A percentile compares a stretch with the other conserved stretches of the same genome.
These are phyloP conservation scores for Episyrphus balteatus DNA, from an alignment of 1,140 invertebrate species.

Conservation along the genomic window DNA sequence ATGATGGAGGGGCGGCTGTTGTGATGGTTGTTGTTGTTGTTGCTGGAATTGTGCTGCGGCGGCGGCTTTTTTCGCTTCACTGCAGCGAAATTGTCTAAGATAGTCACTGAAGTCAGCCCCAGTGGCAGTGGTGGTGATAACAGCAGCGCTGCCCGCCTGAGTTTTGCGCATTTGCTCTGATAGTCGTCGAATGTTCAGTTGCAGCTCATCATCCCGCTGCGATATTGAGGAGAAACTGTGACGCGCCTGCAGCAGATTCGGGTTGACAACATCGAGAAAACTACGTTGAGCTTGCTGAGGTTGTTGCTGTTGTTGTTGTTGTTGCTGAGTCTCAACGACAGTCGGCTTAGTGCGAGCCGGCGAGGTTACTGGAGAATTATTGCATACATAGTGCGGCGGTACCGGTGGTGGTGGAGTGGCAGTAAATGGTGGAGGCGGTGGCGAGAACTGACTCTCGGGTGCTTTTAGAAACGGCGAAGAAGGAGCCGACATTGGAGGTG, in stretches of 20 bases:
- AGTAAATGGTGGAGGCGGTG: constrained; percentile 1
- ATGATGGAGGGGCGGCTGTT: constrained; percentile 6
- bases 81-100: constrained; percentile 5
- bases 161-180: constrained; percentile 24
- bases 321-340: neutral
- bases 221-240: constrained; percentile 29
- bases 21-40: neutral
- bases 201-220: constrained; percentile 18
- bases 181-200: constrained; percentile 26
- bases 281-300: constrained; percentile 6
- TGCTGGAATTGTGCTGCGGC: neutral
- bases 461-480: constrained; percentile 18
- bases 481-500: constrained; percentile 16
- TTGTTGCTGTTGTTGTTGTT: neutral
- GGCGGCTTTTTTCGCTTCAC: constrained; percentile 8
- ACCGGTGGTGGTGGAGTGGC: neutral
- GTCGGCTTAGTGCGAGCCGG: neutral
- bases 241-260: constrained; percentile 17
- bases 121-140: neutral
- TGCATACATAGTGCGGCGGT: neutral
- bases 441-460: constrained; percentile 9
- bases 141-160: constrained; percentile 2
- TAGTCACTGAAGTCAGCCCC: constrained; percentile 7
- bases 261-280: constrained; percentile 13
- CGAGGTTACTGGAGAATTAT: neutral